A percentile compares a stretch with the other conserved stretches of the same genome.
Evolutionary conservation across 1,140 invertebrate genomes (phyloP).

Genomic region (Pristionchus pacificus): DNA sequence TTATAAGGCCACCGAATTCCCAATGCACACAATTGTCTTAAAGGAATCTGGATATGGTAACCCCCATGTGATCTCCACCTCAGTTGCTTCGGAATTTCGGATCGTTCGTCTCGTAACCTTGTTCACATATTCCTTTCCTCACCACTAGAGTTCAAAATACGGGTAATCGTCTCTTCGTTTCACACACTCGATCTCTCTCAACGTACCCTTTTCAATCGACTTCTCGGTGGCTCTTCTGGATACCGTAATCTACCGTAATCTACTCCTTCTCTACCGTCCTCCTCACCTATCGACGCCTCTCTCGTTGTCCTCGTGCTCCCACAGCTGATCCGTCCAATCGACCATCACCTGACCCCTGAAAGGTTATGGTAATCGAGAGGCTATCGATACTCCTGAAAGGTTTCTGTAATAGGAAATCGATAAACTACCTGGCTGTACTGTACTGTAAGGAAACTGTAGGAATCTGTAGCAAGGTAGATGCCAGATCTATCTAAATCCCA

Average conservation of each 20-base stretch:
- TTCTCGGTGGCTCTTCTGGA: too few species aligned
- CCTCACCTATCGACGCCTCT: neutral
- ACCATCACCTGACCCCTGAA: conserved; percentile 50
- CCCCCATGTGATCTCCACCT: too few species aligned
- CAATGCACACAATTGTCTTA: neutral
- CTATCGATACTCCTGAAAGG: neutral
- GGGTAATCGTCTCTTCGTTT: too few species aligned
- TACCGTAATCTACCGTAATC: too few species aligned
- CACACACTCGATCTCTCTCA: neutral
- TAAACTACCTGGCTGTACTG: too few species aligned
- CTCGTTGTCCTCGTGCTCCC: conserved; percentile 29
- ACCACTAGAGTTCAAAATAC: too few species aligned
- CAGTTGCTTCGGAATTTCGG: too few species aligned
- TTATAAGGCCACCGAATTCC: neutral
- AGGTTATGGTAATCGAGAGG: neutral
- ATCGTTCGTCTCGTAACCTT: neutral
- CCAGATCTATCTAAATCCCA: too few species aligned
- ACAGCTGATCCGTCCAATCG: conserved; percentile 48
- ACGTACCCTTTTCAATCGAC: conserved; percentile 22
- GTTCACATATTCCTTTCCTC: neutral
- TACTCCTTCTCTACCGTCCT: too few species aligned
- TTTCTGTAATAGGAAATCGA: conserved; percentile 1
- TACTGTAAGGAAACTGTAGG: too few species aligned
- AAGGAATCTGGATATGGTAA: neutral
- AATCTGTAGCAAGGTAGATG: too few species aligned